Conservation (phyloP, 2,113 vertebrate species). For the Chloropsis cyanopogon region DNA sequence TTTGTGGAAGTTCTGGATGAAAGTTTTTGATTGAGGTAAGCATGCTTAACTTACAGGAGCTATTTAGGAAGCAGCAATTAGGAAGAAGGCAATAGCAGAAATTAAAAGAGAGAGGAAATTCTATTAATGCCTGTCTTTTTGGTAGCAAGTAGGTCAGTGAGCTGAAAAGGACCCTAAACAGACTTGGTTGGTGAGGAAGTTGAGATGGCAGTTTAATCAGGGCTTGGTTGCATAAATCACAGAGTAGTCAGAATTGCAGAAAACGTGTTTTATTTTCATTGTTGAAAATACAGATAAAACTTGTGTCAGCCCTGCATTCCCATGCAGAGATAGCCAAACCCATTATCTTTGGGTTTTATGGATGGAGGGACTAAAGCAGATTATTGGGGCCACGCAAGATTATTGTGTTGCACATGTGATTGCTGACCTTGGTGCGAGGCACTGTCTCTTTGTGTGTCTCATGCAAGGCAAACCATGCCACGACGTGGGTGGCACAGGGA, state of each 20-base stretch:
- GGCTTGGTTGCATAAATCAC: neutral
- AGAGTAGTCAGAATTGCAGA: neutral
- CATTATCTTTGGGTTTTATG: neutral
- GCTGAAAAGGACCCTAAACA: neutral
- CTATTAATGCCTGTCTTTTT: neutral
- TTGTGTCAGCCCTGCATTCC: neutral
- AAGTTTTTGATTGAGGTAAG: neutral
- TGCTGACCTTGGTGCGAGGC: neutral
- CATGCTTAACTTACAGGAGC: neutral
- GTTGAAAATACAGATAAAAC: neutral
- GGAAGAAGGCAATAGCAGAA: neutral
- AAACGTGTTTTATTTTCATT: neutral
- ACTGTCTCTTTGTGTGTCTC: neutral
- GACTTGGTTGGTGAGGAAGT: neutral
- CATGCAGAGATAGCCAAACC: neutral
- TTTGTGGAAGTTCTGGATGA: neutral
- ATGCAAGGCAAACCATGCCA: neutral
- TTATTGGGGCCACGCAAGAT: neutral
- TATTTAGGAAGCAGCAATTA: neutral
- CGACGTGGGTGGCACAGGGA: neutral
- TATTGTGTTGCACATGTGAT: neutral
- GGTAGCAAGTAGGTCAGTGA: neutral
- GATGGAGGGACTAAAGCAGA: neutral
- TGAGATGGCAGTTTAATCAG: neutral
- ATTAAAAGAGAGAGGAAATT: neutral